phyloP scores from a whole-genome alignment of 2,113 vertebrate species.

The Brachypteracias leptosomus region DNA sequence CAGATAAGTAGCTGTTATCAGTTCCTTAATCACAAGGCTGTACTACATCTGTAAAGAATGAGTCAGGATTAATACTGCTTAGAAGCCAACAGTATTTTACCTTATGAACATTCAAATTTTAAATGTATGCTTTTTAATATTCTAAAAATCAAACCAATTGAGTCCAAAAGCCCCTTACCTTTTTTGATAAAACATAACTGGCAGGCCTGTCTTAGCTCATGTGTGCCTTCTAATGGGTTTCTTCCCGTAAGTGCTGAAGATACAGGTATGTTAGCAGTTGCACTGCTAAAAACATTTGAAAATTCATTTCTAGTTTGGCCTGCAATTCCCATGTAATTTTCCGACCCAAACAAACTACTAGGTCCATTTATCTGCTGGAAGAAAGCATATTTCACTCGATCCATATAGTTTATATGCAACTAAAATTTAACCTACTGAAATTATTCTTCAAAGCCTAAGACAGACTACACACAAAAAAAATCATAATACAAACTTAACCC shows the following conservation, averaged over 20 bases:
- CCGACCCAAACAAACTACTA: constrained; percentile 72
- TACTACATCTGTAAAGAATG: background rate
- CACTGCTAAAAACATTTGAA: constrained; percentile 69
- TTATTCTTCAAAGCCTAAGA: background rate
- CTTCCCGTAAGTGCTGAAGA: constrained; percentile 40
- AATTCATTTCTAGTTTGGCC: constrained; percentile 73
- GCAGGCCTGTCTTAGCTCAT: constrained; percentile 95
- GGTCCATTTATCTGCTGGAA: constrained; percentile 81
- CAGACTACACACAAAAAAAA: background rate
- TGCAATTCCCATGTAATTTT: constrained; percentile 81
- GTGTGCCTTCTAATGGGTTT: constrained; percentile 91
- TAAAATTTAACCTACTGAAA: background rate
- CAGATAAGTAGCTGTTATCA: background rate
- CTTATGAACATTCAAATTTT: background rate
- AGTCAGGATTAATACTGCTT: background rate
- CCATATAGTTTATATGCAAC: background rate
- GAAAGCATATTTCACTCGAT: background rate
- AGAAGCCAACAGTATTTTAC: background rate
- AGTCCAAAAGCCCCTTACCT: constrained; percentile 75
- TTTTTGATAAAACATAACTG: constrained; percentile 87
- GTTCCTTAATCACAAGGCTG: background rate
- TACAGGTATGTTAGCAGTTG: constrained; percentile 60
- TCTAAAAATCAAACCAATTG: background rate
- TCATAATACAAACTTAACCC: background rate
- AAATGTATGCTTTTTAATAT: background rate